Conservation (phyloP, 2,113 vertebrate genomes). For the Erythrocercus mccallii region DNA sequence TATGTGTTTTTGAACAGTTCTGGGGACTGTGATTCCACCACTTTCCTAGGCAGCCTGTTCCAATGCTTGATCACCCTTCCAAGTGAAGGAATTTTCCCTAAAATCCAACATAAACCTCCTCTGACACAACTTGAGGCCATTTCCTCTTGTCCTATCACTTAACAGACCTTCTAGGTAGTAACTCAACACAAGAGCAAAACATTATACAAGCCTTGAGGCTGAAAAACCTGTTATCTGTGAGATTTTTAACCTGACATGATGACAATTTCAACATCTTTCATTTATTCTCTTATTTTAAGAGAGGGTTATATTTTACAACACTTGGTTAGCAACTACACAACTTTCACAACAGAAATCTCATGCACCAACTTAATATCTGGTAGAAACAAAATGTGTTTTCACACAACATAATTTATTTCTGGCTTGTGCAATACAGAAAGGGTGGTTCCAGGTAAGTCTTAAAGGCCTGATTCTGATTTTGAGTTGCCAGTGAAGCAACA, state of each 20-base stretch:
- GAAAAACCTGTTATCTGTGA: not conserved
- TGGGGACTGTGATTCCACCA: not conserved
- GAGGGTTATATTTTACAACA: not conserved
- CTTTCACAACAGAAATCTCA: not conserved
- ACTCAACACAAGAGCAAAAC: not conserved
- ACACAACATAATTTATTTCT: not conserved
- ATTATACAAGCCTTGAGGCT: not conserved
- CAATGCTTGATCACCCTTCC: not conserved
- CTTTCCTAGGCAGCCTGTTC: not conserved
- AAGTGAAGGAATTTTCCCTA: not conserved
- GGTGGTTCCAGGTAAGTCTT: not conserved
- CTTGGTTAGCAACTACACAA: not conserved
- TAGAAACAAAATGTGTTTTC: not conserved
- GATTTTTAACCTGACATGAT: not conserved
- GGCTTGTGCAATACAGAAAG: not conserved
- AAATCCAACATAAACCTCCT: not conserved
- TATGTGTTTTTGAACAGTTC: not conserved
- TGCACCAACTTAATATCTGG: not conserved
- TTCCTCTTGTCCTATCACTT: not conserved
- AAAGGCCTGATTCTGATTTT: not conserved
- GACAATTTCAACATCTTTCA: not conserved
- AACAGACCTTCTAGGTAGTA: not conserved
- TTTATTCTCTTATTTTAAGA: not conserved
- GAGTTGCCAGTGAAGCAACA: not conserved
- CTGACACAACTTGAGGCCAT: not conserved